These are phyloP conservation scores for Tribolium freemani DNA, from an alignment of 2,888 invertebrate species.

Conservation along the genomic window DNA sequence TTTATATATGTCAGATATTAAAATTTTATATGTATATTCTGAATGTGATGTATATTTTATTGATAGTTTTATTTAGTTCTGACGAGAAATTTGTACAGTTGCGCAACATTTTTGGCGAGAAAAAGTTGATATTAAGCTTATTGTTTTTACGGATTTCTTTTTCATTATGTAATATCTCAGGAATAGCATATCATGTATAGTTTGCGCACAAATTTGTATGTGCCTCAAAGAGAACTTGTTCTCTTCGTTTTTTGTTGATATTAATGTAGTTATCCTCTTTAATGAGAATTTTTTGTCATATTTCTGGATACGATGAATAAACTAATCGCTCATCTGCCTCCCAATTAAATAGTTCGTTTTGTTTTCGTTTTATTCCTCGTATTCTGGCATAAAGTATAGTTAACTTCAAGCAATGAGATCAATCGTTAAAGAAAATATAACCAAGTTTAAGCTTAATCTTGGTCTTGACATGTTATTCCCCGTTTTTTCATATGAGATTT, in stretches of 20 bases:
- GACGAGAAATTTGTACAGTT: conserved; percentile 35
- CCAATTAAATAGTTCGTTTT: neutral
- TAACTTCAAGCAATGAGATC: conserved; percentile 37
- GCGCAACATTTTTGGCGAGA: conserved; percentile 9
- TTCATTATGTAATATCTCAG: conserved; percentile 46
- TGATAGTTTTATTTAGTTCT: conserved; percentile 24
- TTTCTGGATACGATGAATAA: conserved; percentile 31
- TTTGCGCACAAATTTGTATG: conserved; percentile 47
- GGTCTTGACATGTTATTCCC: conserved; percentile 50
- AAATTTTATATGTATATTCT: conserved; percentile 29
- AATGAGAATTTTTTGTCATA: conserved; percentile 43
- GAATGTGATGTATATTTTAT: conserved; percentile 41
- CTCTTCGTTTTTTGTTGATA: conserved; percentile 39
- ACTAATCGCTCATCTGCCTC: conserved; percentile 4
- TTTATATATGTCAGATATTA: conserved; percentile 33
- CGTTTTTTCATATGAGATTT: conserved; percentile 55
- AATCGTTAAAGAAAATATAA: conserved; percentile 26
- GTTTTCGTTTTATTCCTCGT: conserved; percentile 25
- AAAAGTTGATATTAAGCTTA: conserved; percentile 15
- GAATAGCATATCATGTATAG: conserved; percentile 50
- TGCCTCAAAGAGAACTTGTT: conserved; percentile 45
- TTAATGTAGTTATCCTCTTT: conserved; percentile 52
- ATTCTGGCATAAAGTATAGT: conserved; percentile 26
- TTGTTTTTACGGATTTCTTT: conserved; percentile 4
- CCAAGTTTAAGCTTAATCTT: conserved; percentile 45